Conservation (phyloP, 2,797 vertebrate genomes). For the Aphelocoma californica region DNA sequence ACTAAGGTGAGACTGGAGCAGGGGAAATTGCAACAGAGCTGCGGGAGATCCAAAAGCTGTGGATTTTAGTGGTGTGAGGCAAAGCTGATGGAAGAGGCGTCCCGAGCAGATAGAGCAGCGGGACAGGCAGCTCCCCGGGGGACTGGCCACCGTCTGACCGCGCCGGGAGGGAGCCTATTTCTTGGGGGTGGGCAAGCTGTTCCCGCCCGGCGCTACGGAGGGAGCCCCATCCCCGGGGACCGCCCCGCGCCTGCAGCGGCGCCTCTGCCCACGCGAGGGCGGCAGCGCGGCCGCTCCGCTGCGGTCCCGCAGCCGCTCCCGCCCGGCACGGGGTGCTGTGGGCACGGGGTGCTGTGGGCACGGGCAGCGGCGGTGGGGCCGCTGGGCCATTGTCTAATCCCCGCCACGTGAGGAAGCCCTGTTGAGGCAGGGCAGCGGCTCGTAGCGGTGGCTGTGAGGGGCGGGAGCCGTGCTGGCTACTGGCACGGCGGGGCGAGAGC, state of each 20-base stretch:
- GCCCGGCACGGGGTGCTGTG: neutral
- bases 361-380: neutral
- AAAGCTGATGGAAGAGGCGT: accelerated
- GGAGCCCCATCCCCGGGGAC: too few relatives aligned
- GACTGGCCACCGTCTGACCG: accelerated
- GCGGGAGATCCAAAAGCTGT: neutral
- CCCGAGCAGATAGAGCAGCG: accelerated
- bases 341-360: neutral
- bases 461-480: neutral
- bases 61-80: neutral
- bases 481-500: neutral
- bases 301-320: neutral
- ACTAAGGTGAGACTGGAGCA: neutral
- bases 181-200: accelerated
- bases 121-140: neutral
- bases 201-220: accelerated
- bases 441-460: accelerated
- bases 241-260: neutral
- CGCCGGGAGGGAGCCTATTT: neutral
- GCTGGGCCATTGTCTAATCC: accelerated
- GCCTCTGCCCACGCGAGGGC: neutral
- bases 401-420: neutral
- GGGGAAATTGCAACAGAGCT: neutral
- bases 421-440: neutral
- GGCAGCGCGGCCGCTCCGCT: neutral